phyloP scores from a whole-genome alignment of 2,113 vertebrate genomes.

The Ceyx melanurus region DNA sequence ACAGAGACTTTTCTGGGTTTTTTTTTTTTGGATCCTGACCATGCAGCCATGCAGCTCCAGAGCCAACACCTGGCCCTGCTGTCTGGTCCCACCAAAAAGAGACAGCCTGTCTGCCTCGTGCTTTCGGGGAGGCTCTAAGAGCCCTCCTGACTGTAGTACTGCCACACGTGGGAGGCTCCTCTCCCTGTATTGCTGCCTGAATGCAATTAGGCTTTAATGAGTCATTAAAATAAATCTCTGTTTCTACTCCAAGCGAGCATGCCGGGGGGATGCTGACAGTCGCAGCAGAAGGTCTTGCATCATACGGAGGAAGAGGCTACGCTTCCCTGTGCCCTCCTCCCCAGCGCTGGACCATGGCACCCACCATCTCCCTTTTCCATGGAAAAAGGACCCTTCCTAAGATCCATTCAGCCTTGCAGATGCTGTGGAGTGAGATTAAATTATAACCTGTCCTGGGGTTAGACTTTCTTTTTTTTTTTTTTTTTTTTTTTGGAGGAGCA shows the following conservation, averaged over 20 bases:
- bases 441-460: neutral
- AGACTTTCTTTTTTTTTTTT: no score
- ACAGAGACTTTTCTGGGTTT: neutral
- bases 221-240: slow-evolving; percentile 71
- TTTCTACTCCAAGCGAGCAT: slow-evolving; percentile 56
- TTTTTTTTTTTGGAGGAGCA: neutral
- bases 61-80: neutral
- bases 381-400: neutral
- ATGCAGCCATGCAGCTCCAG: neutral
- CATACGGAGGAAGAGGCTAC: neutral
- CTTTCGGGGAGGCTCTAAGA: slow-evolving; percentile 20
- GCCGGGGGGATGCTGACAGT: slow-evolving; percentile 53
- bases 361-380: neutral
- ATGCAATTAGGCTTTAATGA: slow-evolving; percentile 69
- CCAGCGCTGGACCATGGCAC: neutral
- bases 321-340: fast-evolving
- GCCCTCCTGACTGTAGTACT: slow-evolving; percentile 41
- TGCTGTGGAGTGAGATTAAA: fast-evolving
- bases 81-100: slow-evolving; percentile 42
- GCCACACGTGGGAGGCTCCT: slow-evolving; percentile 59
- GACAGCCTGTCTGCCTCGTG: slow-evolving; percentile 28
- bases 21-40: neutral
- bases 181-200: slow-evolving; percentile 46
- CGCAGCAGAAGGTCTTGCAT: slow-evolving; percentile 42
- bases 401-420: neutral